A percentile compares a stretch with the other conserved stretches of the same genome.
phyloP scores from a whole-genome alignment of 1,140 invertebrate species.

The Lasioglossum albipes region DNA sequence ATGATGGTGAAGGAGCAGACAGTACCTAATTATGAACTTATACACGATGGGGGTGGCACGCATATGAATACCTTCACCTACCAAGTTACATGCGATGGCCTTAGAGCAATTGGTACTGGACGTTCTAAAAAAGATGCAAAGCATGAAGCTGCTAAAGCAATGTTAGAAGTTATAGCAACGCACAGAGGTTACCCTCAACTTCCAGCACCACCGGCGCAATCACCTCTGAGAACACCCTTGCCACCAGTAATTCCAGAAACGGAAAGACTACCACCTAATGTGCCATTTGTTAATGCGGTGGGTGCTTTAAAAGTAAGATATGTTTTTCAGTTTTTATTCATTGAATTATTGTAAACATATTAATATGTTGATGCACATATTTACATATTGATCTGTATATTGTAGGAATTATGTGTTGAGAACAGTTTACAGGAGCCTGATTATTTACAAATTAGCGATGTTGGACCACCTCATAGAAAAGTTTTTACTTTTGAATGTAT shows the following conservation, averaged over 20 bases:
- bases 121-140: conserved; percentile 87
- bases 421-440: conserved; percentile 83
- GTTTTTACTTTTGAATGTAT: conserved; percentile 85
- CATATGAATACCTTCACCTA: conserved; percentile 88
- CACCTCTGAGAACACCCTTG: conserved; percentile 64
- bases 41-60: conserved; percentile 85
- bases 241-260: conserved; percentile 45
- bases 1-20: conserved; percentile 83
- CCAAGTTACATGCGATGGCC: conserved; percentile 78
- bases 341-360: neutral
- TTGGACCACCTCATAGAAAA: conserved; percentile 87
- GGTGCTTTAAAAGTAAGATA: conserved; percentile 70
- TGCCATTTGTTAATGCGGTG: conserved; percentile 73
- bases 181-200: conserved; percentile 75
- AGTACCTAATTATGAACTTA: conserved; percentile 85
- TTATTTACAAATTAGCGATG: conserved; percentile 84
- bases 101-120: conserved; percentile 80
- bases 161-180: conserved; percentile 78
- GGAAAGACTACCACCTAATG: conserved; percentile 49
- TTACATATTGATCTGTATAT: conserved; percentile 7
- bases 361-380: neutral
- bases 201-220: conserved; percentile 68
- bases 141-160: conserved; percentile 83
- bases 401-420: conserved; percentile 82
- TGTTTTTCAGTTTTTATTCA: neutral